Evolutionary conservation across 2,113 vertebrate species (phyloP), one percentile per base, ranked within the genome.

Genomic region (Pycnonotus jocosus): DNA sequence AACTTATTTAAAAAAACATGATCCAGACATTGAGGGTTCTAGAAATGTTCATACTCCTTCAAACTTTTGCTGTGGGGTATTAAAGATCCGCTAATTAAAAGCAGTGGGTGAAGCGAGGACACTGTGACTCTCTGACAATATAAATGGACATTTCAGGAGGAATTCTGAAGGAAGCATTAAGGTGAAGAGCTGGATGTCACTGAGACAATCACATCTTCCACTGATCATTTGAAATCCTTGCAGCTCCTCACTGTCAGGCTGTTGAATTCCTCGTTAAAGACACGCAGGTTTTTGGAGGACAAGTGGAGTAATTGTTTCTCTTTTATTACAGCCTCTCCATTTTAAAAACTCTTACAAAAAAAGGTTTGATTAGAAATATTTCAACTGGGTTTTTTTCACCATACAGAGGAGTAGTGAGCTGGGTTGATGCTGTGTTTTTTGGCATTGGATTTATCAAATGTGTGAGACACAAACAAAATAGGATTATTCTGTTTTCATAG

Each of bases 61-160:
- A 33, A 84, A 89, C 58, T 94, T 97, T 47, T 42, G 62, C 66
- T 53, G 54, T 42, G 60, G 58, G 57, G 31, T 80, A 40, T 38
- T 82, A 35, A 65, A 82, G 35, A 62, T 13, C 33, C 2, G 30
- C 58, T 92, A 77, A 94, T 91, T 85, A 90, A 86, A 92, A 70
- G 61, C 53, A 51, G 20, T 8, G 78, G 87, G 87, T 88, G 87
- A 95, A 28, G 44, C 47, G 87, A 83, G 91, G 93, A 87, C 70
- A 11, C 50, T 6, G 1, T 7, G 31, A 8, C 37, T 66, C 56
- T 51, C 30, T 57, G 74, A 23, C 25, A 17, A 17, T 38, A 56
- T 14, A 86, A 81, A 77, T 47, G 71, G 88, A 11, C 27, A 11
- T 93, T 86, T 90, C 42, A 7, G 61, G 90, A 65, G 23, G 48